Conservation (phyloP, 1,140 invertebrate species). For the Cherax quadricarinatus region DNA sequence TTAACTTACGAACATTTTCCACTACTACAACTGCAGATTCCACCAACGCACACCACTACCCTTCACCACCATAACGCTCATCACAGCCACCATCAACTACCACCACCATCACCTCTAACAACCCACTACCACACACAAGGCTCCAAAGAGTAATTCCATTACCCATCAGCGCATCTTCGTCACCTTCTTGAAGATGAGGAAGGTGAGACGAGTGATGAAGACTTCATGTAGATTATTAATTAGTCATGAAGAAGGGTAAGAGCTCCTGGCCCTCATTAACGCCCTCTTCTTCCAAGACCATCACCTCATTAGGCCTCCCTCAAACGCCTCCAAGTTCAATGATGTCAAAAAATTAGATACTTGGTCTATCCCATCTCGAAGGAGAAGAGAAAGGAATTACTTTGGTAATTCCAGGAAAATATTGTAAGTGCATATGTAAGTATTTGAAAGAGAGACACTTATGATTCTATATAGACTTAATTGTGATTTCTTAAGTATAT, state of each 20-base stretch:
- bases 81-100: not conserved
- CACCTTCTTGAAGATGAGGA: not conserved
- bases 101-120: no score
- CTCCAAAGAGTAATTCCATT: not conserved
- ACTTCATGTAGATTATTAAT: not conserved
- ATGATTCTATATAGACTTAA: conserved; percentile 10
- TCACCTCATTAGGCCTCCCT: not conserved
- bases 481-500: conserved; percentile 34
- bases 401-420: not conserved
- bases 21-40: not conserved
- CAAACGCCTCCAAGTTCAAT: not conserved
- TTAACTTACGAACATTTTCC: not conserved
- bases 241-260: not conserved
- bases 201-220: not conserved
- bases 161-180: not conserved
- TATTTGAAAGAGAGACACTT: not conserved
- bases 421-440: not conserved
- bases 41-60: not conserved
- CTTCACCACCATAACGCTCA: not conserved
- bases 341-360: not conserved
- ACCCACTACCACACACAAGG: not conserved
- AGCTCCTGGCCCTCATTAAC: not conserved
- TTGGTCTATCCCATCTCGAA: not conserved
- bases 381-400: not conserved
- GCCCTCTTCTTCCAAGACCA: not conserved